Conservation (phyloP, 2,888 invertebrate species). For the Anoncus sp. region DNA sequence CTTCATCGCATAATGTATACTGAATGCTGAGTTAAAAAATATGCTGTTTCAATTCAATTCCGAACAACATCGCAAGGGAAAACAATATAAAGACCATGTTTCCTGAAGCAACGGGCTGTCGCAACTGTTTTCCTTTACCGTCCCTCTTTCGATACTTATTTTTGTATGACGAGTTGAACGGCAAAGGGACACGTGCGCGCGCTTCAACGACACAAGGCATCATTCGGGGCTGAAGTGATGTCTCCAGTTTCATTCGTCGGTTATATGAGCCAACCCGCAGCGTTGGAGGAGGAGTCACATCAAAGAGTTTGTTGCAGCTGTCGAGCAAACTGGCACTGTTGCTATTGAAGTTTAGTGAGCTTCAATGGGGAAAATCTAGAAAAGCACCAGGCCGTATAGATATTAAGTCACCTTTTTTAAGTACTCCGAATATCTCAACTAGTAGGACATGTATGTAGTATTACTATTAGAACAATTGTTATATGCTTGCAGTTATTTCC, state of each 20-base stretch:
- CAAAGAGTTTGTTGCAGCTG: constrained; percentile 42
- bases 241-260: constrained; percentile 61
- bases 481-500: too few species aligned
- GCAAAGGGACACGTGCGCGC: constrained; percentile 58
- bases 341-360: constrained; percentile 35
- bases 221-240: constrained; percentile 45
- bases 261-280: constrained; percentile 55
- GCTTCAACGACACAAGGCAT: constrained; percentile 45
- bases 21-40: too few species aligned
- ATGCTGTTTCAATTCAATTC: not conserved
- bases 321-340: constrained; percentile 37
- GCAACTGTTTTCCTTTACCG: constrained; percentile 56
- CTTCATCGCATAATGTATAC: too few species aligned
- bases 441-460: too few species aligned
- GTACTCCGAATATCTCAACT: too few species aligned
- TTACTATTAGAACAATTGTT: too few species aligned
- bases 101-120: constrained; percentile 48
- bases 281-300: constrained; percentile 58
- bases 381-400: not conserved
- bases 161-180: constrained; percentile 49
- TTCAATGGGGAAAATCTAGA: not conserved
- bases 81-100: constrained; percentile 37
- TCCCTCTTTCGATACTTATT: constrained; percentile 56
- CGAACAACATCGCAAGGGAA: not conserved
- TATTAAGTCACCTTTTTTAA: too few species aligned